Evolutionary conservation across 2,113 vertebrate species (phyloP), one percentile per base, ranked within the genome.

Genomic region (Burhinus oedicnemus): DNA sequence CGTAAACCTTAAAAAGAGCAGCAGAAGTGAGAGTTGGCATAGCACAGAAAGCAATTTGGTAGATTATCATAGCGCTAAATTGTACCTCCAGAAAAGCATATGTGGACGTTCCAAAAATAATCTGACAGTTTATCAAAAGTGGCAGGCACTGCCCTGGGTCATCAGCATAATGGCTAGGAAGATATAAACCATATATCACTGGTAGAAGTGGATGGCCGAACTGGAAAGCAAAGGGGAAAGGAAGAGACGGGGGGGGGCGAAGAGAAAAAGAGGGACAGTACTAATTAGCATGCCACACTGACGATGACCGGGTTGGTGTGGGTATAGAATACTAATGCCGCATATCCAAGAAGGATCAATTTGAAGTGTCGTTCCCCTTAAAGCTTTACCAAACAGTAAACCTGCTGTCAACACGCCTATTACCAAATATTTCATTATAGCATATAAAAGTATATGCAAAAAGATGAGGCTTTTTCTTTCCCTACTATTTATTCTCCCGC

Each of bases 61-160:
- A 96, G 87, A 95, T 96, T 95, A 95, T 97, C 89, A 88, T 47
- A 92, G 75, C 60, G 72, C 93, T 96, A 93, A 95, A 96, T 84
- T 94, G 44, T 79, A 79, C 85, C 89, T 94, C 95, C 87, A 78
- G 42, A 95, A 97, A 95, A 88, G 79, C 65, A 76, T 93, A 83
- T 91, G 78, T 60, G 78, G 75, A 79, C 40, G 68, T 93, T 96
- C 68, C 84, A 96, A 96, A 97, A 96, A 76, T 68, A 95, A 93
- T 95, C 92, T 95, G 95, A 89, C 78, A 74, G 52, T 98, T 97
- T 97, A 97, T 92, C 85, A 96, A 86, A 95, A 89, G 71, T 80
- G 62, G 83, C 88, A 94, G 83, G 55, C 88, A 14, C 72, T 94
- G 96, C 95, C 52, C 65, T 92, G 89, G 77, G n/a, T 93, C 69